Evolutionary conservation across 2,888 invertebrate species (phyloP).

Genomic region (Drosophila birchii): DNA sequence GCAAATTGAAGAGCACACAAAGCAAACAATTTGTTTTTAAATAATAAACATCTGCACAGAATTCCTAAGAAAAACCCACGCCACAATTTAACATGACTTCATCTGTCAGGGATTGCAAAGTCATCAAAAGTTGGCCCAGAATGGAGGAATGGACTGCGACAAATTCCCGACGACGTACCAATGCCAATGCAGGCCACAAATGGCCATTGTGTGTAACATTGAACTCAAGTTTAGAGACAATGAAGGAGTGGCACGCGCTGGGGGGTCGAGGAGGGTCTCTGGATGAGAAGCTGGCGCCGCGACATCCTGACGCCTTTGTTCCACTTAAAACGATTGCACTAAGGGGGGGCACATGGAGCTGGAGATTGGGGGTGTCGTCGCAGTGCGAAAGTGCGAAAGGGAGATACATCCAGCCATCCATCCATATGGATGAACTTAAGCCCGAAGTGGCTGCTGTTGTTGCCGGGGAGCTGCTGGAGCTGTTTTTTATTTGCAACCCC

Average conservation of each 20-base stretch:
- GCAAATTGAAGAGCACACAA: not conserved
- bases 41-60: constrained; percentile 18
- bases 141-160: constrained; percentile 24
- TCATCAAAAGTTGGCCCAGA: constrained; percentile 25
- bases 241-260: not conserved
- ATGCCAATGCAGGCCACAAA: constrained; percentile 58
- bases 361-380: constrained; percentile 8
- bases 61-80: constrained; percentile 1
- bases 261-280: constrained; percentile 22
- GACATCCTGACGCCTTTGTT: constrained; percentile 71
- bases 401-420: constrained; percentile 17
- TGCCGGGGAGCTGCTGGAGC: constrained; percentile 26
- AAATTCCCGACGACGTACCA: constrained; percentile 35
- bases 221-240: constrained; percentile 39
- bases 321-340: constrained; percentile 51
- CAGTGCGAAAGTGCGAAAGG: constrained; percentile 1
- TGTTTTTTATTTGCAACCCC: constrained; percentile 52
- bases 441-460: constrained; percentile 42
- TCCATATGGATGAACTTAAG: constrained; percentile 64
- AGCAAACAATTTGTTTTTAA: not conserved
- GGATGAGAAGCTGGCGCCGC: constrained; percentile 64
- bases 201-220: constrained; percentile 56
- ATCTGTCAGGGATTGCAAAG: constrained; percentile 28
- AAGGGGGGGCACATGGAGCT: not conserved
- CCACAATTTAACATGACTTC: constrained; percentile 26